phyloP scores from a whole-genome alignment of 2,888 invertebrate genomes.

The Colletes collaris region DNA sequence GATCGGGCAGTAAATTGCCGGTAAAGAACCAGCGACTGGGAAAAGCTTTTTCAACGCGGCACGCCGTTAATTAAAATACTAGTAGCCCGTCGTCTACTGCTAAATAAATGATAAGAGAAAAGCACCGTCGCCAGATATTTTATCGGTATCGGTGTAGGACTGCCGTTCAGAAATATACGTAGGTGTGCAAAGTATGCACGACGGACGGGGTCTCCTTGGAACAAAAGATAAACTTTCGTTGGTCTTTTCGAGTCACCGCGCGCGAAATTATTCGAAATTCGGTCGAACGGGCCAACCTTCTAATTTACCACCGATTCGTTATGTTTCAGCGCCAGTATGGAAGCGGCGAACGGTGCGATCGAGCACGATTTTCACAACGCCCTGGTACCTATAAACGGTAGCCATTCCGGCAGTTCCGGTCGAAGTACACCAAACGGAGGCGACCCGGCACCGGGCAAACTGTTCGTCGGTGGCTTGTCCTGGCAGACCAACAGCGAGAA shows the following conservation, averaged over 20 bases:
- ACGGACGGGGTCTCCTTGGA: too few species aligned
- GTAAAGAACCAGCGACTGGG: constrained; percentile 1
- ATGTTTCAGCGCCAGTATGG: constrained; percentile 84
- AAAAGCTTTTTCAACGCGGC: constrained; percentile 16
- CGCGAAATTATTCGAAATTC: too few species aligned
- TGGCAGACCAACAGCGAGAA: constrained; percentile 97
- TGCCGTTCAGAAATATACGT: too few species aligned
- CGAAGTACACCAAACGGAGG: constrained; percentile 89
- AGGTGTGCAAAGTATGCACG: too few species aligned
- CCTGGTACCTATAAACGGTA: constrained; percentile 83
- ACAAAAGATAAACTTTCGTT: too few species aligned
- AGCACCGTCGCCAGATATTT: not conserved
- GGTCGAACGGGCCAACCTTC: too few species aligned
- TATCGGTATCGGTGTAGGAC: too few species aligned
- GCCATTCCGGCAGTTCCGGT: constrained; percentile 88
- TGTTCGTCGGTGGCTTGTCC: constrained; percentile 95
- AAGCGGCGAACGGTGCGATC: constrained; percentile 84
- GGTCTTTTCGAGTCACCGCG: too few species aligned
- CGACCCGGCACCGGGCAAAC: constrained; percentile 92
- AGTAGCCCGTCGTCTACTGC: constrained; percentile 27
- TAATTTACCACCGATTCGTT: not conserved
- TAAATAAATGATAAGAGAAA: constrained; percentile 11
- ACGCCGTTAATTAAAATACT: constrained; percentile 30
- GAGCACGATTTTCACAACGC: constrained; percentile 84
- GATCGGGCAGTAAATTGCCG: constrained; percentile 26